Evolutionary conservation across 1,140 invertebrate genomes (phyloP), one percentile per base, ranked within the genome.

Genomic region (Acromyrmex heyeri): DNA sequence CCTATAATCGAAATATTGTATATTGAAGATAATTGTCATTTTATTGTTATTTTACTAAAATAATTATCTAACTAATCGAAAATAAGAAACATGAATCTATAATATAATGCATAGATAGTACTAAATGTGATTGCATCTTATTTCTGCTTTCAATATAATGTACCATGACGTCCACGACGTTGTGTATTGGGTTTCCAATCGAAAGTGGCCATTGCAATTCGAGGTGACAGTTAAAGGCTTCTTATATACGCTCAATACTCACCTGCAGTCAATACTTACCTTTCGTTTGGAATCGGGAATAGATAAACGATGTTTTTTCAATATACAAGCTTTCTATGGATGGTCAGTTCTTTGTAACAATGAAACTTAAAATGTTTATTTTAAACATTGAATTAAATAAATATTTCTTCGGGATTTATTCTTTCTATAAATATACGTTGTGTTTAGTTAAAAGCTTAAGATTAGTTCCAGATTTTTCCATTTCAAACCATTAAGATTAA

Each of bases 161-260:
- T 44, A 48, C 8, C 38, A 10, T 44, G 38, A 44, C 38, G 8
- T 44, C 0, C 14, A 69, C 18, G 62, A 79, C 62, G 21, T 70
- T 48, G 64, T 34, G 21, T 53, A 81, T 81, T 69, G 77, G n/a
- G 21, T 81, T 34, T 38, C 48, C 48, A 38, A 27, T 81, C 64
- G 48, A 57, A 70, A 57, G 14, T 70, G 16, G 21, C 30, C 62
- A 69, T n/a, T 55, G 48, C 65, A 16, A 70, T 55, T 81, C 30
- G 77, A 69, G 30, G 10, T 55, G 77, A 79, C 77, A 79, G 62
- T 24, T 81, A 27, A 38, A 81, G 48, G 30, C 27, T 55, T 81
- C 77, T 81, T 55, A 65, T 67, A 53, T 67, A 70, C 21, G n/a
- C 8, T 62, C 75, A 48, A 14, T 38, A 21, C 3, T 30, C 5